A percentile compares a stretch with the other conserved stretches of the same genome.
These are phyloP conservation scores for Cyaniris semiargus DNA, from an alignment of 2,888 invertebrate species.

Conservation along the genomic window DNA sequence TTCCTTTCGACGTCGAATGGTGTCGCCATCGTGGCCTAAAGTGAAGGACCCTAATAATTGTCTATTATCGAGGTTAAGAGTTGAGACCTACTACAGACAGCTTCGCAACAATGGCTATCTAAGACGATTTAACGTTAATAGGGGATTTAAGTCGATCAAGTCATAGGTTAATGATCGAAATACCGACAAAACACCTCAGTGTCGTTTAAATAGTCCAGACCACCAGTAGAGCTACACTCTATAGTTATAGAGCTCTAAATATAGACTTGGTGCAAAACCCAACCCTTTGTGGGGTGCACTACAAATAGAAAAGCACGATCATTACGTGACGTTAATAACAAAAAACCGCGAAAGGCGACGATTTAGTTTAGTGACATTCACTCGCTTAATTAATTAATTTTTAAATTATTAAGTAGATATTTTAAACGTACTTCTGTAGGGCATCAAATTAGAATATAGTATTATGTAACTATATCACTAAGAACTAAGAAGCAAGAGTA, in stretches of 20 bases:
- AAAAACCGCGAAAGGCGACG: neutral
- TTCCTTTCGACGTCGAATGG: no score
- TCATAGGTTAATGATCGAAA: neutral
- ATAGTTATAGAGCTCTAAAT: neutral
- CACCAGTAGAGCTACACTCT: neutral
- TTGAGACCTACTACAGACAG: no score
- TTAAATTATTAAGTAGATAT: neutral
- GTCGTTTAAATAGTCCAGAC: neutral
- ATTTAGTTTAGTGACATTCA: neutral
- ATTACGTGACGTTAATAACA: neutral
- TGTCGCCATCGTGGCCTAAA: no score
- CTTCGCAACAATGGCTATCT: no score
- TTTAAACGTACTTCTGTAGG: neutral
- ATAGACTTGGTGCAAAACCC: constrained; percentile 1
- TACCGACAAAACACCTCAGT: neutral
- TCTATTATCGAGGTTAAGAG: no score
- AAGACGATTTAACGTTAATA: no score
- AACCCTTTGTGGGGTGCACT: constrained; percentile 13
- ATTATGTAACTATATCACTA: no score
- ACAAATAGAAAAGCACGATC: constrained; percentile 4
- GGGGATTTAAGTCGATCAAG: neutral
- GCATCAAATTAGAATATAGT: neutral
- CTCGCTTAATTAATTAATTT: neutral
- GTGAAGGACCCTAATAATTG: no score
- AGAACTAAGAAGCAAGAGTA: no score